Percentiles rank a stretch among this genome's conserved stretches.
Conservation (phyloP, 2,888 invertebrate species). For the Harpalus rubripes region DNA sequence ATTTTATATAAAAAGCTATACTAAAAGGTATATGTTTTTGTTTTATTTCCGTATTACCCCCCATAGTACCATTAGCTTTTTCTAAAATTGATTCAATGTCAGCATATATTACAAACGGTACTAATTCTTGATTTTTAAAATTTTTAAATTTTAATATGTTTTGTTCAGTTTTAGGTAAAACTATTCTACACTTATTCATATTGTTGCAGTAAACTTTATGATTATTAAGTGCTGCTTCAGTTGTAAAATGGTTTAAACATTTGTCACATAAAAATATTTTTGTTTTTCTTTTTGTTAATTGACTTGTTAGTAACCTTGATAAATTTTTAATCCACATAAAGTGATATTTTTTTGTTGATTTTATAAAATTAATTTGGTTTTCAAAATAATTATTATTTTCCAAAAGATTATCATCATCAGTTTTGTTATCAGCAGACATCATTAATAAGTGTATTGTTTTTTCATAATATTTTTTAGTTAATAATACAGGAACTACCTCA, state of each 20-base stretch:
- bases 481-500: conserved; percentile 55
- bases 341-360: conserved; percentile 35
- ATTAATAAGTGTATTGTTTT: conserved; percentile 23
- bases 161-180: conserved; percentile 36
- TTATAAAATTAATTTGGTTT: background rate
- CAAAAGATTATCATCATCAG: background rate
- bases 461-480: conserved; percentile 54
- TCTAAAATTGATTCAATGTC: conserved; percentile 68
- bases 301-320: conserved; percentile 51
- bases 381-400: background rate
- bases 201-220: conserved; percentile 57
- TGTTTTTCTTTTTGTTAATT: conserved; percentile 26
- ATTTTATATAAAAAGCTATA: conserved; percentile 67
- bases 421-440: background rate
- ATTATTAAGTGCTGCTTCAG: conserved; percentile 29
- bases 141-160: conserved; percentile 67
- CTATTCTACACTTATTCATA: conserved; percentile 51
- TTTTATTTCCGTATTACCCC: conserved; percentile 6
- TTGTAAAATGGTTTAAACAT: conserved; percentile 66
- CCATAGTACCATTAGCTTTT: background rate
- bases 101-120: conserved; percentile 68
- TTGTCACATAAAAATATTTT: conserved; percentile 60
- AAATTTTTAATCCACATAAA: conserved; percentile 66
- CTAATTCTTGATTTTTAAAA: conserved; percentile 57
- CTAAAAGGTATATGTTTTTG: conserved; percentile 42